phyloP scores from a whole-genome alignment of 2,797 vertebrate genomes.

The Chaenodraco wilsoni region DNA sequence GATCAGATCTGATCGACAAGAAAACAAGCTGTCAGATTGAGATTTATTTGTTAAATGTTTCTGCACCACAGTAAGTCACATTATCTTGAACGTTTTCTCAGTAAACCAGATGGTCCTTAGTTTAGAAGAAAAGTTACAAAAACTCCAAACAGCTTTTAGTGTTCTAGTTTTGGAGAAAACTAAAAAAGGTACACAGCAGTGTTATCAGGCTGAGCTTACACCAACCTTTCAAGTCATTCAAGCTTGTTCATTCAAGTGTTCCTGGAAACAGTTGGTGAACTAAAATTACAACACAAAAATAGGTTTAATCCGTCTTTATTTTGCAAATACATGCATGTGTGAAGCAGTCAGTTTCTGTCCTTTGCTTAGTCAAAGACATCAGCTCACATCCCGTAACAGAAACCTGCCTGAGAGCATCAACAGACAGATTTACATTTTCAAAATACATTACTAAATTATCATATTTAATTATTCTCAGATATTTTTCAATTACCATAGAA shows the following conservation, averaged over 20 bases:
- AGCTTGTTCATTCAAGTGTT: not conserved
- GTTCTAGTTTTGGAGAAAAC: no score
- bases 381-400: constrained; percentile 13
- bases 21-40: no score
- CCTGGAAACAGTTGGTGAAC: not conserved
- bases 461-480: constrained; percentile 22
- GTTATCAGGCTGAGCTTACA: no score
- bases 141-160: no score
- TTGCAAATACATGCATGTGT: constrained; percentile 40
- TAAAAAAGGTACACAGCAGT: no score
- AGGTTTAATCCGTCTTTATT: constrained; percentile 66
- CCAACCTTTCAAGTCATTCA: no score
- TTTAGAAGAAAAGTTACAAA: no score
- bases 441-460: constrained; percentile 4
- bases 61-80: no score
- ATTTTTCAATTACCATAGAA: constrained; percentile 7
- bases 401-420: constrained; percentile 17
- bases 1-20: no score
- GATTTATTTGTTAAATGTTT: no score
- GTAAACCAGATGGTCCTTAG: no score
- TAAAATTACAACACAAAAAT: not conserved
- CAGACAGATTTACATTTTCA: constrained; percentile 10
- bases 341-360: constrained; percentile 45
- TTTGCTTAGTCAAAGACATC: constrained; percentile 25
- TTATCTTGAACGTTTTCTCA: no score